Percentiles rank a stretch among this genome's conserved stretches.
Conservation (phyloP, 2,113 vertebrate genomes). For the Madoqua kirkii region DNA sequence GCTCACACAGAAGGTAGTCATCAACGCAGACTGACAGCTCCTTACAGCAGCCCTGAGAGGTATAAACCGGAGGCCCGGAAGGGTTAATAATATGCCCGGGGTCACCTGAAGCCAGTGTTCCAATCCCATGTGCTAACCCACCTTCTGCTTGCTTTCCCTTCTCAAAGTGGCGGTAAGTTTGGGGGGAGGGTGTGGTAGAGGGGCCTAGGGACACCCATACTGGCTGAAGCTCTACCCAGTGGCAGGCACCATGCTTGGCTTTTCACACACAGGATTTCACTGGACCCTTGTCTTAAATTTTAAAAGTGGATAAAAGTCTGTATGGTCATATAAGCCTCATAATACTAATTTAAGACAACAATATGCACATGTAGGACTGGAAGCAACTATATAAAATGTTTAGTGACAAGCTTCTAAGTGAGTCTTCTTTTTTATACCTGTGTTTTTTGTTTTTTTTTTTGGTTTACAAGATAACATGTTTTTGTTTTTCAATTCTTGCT, state of each 20-base stretch:
- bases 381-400: neutral
- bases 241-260: neutral
- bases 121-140: neutral
- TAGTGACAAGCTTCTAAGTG: neutral
- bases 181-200: neutral
- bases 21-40: neutral
- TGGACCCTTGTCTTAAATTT: neutral
- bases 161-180: neutral
- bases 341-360: neutral
- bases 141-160: too few relatives aligned
- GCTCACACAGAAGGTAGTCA: neutral
- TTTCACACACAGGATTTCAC: neutral
- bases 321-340: neutral
- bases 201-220: neutral
- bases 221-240: neutral
- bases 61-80: neutral
- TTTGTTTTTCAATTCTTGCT: neutral
- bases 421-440: neutral
- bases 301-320: neutral
- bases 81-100: neutral
- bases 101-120: neutral
- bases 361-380: rapidly evolving
- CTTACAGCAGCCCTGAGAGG: neutral
- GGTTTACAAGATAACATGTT: neutral
- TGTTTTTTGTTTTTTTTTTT: neutral